A percentile compares a stretch with the other conserved stretches of the same genome.
Evolutionary conservation across 1,140 invertebrate species (phyloP).

Genomic region (Mercenaria mercenaria): DNA sequence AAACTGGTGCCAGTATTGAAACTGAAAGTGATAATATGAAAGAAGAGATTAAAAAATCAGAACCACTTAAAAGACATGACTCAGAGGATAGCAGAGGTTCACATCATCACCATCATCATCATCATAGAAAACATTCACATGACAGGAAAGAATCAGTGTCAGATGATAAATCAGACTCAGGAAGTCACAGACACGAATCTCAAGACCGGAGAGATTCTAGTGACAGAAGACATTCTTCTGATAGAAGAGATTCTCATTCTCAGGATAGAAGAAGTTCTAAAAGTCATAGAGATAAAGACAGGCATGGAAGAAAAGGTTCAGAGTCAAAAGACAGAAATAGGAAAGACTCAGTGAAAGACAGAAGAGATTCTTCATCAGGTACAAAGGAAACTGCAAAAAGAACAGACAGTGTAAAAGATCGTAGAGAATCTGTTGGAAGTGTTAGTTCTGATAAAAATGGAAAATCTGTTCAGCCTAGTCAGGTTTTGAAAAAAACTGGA

Average conservation of each 20-base stretch:
- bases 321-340: conserved; percentile 3
- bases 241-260: conserved; percentile 31
- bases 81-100: conserved; percentile 26
- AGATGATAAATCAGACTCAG: conserved; percentile 8
- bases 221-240: conserved; percentile 15
- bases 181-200: conserved; percentile 24
- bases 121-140: conserved; percentile 52
- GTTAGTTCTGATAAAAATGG: neutral
- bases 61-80: conserved; percentile 18
- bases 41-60: neutral
- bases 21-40: neutral
- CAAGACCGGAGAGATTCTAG: neutral
- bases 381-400: neutral
- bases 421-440: conserved; percentile 34
- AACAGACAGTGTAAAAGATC: neutral
- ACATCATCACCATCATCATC: conserved; percentile 47
- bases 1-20: conserved; percentile 21
- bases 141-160: conserved; percentile 24
- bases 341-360: neutral
- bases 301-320: conserved; percentile 33
- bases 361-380: neutral
- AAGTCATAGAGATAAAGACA: conserved; percentile 16
- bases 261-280: conserved; percentile 26
- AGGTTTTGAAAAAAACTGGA: conserved; percentile 17
- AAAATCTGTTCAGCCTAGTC: neutral